phyloP scores from a whole-genome alignment of 2,888 invertebrate genomes.

The Lasioglossum figueresi region DNA sequence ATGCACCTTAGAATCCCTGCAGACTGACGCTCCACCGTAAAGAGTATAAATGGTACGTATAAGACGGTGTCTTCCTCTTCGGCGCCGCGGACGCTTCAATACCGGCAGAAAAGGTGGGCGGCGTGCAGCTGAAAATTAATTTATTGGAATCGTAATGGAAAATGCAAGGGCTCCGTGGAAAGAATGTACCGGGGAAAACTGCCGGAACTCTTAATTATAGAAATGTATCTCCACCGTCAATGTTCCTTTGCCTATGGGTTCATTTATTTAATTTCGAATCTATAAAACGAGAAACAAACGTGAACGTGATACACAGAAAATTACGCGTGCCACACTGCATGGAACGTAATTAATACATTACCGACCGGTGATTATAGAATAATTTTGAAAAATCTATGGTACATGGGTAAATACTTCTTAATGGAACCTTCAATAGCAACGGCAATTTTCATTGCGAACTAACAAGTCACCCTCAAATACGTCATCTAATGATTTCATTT shows the following conservation, averaged over 20 bases:
- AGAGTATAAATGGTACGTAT: constrained; percentile 78
- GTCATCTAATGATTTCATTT: too few relatives aligned
- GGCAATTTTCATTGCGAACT: too few relatives aligned
- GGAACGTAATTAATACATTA: background rate
- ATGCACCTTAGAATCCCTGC: constrained; percentile 71
- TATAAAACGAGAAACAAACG: background rate
- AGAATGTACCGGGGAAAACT: constrained; percentile 48
- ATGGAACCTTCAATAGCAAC: too few relatives aligned
- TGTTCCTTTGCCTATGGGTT: background rate
- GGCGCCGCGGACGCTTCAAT: constrained; percentile 53
- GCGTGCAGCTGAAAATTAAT: constrained; percentile 76
- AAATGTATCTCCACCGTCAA: constrained; percentile 62
- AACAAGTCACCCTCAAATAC: too few relatives aligned
- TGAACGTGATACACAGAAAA: background rate
- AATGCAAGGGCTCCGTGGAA: constrained; percentile 70
- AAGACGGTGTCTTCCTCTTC: constrained; percentile 65
- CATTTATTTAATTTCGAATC: background rate
- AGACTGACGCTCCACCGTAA: constrained; percentile 74
- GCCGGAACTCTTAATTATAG: constrained; percentile 57
- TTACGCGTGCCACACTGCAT: background rate
- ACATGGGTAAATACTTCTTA: too few relatives aligned
- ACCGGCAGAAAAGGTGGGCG: constrained; percentile 59
- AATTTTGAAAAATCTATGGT: too few relatives aligned
- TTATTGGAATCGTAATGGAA: constrained; percentile 77
- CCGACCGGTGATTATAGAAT: too few relatives aligned